Percentiles rank a stretch among this genome's conserved stretches.
Conservation (phyloP, 1,140 invertebrate species). For the Lepidurus arcticus region DNA sequence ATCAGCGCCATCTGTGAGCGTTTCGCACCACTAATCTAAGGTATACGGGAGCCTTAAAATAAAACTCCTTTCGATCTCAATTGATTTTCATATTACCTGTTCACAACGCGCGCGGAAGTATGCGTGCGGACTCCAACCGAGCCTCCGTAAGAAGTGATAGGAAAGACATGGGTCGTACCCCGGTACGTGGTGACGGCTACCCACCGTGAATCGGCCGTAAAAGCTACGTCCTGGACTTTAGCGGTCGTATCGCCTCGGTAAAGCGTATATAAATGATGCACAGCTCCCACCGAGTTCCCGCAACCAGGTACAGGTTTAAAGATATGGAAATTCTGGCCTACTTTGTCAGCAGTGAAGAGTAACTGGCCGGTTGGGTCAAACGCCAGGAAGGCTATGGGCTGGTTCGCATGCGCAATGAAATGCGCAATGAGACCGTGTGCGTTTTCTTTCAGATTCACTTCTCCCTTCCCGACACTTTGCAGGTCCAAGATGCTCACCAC, state of each 20-base stretch:
- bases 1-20: too few species aligned
- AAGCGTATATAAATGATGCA: conserved; percentile 93
- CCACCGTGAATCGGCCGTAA: conserved; percentile 91
- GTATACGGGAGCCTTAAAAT: too few species aligned
- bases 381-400: conserved; percentile 80
- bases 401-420: conserved; percentile 82
- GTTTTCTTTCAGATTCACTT: conserved; percentile 43
- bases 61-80: too few species aligned
- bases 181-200: conserved; percentile 87
- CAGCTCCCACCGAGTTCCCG: conserved; percentile 75
- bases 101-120: conserved; percentile 85
- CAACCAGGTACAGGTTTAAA: conserved; percentile 90
- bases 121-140: conserved; percentile 85
- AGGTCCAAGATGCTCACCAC: conserved; percentile 56
- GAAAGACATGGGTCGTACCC: conserved; percentile 96
- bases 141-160: conserved; percentile 94
- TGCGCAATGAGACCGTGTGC: conserved; percentile 77
- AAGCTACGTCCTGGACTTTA: conserved; percentile 71
- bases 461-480: conserved; percentile 40
- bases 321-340: conserved; percentile 94
- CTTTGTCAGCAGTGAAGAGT: conserved; percentile 82
- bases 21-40: too few species aligned
- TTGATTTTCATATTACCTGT: conserved; percentile 50
- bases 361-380: conserved; percentile 90
- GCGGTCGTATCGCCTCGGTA: conserved; percentile 67